Conservation (phyloP, 2,888 invertebrate genomes). For the Apeira syringaria region DNA sequence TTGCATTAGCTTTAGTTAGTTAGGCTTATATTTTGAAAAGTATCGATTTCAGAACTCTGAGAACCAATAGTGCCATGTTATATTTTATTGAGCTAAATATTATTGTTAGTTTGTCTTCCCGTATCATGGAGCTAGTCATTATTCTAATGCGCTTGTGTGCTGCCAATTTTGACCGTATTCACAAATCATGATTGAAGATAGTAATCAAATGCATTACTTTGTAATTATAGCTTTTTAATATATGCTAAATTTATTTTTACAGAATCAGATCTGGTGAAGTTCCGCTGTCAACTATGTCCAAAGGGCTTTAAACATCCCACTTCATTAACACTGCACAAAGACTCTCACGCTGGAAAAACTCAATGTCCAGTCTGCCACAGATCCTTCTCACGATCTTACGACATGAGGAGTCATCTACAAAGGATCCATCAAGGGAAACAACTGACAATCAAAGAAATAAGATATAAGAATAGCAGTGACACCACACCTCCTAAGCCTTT, state of each 20-base stretch:
- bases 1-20: too few relatives aligned
- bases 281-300: slow-evolving; percentile 85
- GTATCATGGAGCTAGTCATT: too few relatives aligned
- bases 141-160: too few relatives aligned
- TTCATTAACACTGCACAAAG: slow-evolving; percentile 85
- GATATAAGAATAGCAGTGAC: slow-evolving; percentile 72
- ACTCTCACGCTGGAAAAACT: slow-evolving; percentile 85
- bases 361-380: slow-evolving; percentile 85
- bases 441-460: slow-evolving; percentile 75
- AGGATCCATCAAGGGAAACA: slow-evolving; percentile 84
- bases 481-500: slow-evolving; percentile 65
- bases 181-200: too few relatives aligned
- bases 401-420: slow-evolving; percentile 84
- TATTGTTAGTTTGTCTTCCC: too few relatives aligned
- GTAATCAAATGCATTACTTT: too few relatives aligned
- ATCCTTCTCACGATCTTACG: slow-evolving; percentile 85
- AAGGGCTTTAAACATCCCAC: slow-evolving; percentile 86
- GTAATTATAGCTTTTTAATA: neutral
- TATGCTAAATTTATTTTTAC: slow-evolving; percentile 37
- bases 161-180: too few relatives aligned
- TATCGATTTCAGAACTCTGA: too few relatives aligned
- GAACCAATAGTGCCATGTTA: too few relatives aligned
- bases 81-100: too few relatives aligned
- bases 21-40: too few relatives aligned
- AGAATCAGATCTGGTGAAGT: slow-evolving; percentile 83